Conservation (phyloP, 2,797 vertebrate genomes). For the Pseudochirops cupreus region DNA sequence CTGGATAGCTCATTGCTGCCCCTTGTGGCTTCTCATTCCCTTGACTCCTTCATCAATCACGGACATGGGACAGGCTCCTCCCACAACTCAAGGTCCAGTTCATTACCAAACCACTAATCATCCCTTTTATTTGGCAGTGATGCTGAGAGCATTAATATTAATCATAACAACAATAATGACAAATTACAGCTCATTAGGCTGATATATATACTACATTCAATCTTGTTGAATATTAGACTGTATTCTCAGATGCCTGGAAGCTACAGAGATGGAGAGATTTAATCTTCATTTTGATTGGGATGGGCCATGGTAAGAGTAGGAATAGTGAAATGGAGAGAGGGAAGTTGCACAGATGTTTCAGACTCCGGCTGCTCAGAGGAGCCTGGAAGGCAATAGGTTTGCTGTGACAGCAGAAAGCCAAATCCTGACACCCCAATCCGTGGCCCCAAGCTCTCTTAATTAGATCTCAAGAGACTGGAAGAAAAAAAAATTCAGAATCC, state of each 20-base stretch:
- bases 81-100: constrained; percentile 30
- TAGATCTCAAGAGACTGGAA: constrained; percentile 63
- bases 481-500: not conserved
- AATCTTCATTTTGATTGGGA: too few species aligned
- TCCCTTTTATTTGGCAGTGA: constrained; percentile 46
- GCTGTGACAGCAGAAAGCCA: not conserved
- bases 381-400: not conserved
- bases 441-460: constrained; percentile 65
- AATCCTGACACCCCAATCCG: not conserved
- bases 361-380: not conserved
- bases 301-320: not conserved
- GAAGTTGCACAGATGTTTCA: not conserved
- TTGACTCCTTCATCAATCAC: not conserved
- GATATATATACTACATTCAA: constrained; percentile 16
- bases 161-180: constrained; percentile 42
- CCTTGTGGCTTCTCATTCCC: not conserved
- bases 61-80: not conserved
- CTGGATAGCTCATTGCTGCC: not conserved
- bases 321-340: too few species aligned
- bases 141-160: constrained; percentile 9
- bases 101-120: constrained; percentile 26
- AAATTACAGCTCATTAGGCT: constrained; percentile 43
- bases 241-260: too few species aligned
- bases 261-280: not conserved
- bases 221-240: not conserved